phyloP scores from a whole-genome alignment of 2,888 invertebrate species.

The Drosophila subquinaria region DNA sequence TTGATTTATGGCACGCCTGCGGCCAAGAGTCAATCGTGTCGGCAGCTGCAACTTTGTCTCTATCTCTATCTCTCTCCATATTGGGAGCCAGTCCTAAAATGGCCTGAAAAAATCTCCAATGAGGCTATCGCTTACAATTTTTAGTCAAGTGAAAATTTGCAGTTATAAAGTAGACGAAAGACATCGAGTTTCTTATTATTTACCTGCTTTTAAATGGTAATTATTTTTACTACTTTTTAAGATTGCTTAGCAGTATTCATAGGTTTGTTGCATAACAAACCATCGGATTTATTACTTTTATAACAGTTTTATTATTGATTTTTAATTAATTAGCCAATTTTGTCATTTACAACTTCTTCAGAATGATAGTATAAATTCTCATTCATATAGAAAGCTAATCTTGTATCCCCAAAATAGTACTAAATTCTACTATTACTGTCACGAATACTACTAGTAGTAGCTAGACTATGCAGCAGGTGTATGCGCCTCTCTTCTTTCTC shows the following conservation, averaged over 20 bases:
- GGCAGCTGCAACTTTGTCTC: conserved; percentile 32
- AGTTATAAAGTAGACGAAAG: background rate
- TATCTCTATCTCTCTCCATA: conserved; percentile 43
- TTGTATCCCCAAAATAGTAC: too few species aligned
- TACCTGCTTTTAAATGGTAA: background rate
- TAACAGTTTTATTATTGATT: background rate
- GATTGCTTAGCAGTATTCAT: background rate
- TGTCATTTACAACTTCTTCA: too few species aligned
- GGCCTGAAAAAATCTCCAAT: conserved; percentile 62
- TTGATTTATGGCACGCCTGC: conserved; percentile 70
- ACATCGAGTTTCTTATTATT: background rate
- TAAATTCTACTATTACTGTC: too few species aligned
- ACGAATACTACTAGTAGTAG: conserved; percentile 2
- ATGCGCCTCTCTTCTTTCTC: conserved; percentile 16
- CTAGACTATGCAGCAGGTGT: conserved; percentile 7
- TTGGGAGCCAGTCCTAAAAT: conserved; percentile 52
- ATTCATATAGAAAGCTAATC: too few species aligned
- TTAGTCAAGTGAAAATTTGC: conserved; percentile 41
- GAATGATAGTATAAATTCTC: too few species aligned
- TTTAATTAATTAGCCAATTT: background rate
- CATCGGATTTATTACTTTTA: background rate
- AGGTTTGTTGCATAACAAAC: background rate
- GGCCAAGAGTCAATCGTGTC: conserved; percentile 70
- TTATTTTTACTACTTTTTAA: background rate
- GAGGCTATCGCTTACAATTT: conserved; percentile 48